Evolutionary conservation across 37 sponge, comb jelly and placozoan genomes (phyloP).

Genomic region (Bolinopsis microptera): DNA sequence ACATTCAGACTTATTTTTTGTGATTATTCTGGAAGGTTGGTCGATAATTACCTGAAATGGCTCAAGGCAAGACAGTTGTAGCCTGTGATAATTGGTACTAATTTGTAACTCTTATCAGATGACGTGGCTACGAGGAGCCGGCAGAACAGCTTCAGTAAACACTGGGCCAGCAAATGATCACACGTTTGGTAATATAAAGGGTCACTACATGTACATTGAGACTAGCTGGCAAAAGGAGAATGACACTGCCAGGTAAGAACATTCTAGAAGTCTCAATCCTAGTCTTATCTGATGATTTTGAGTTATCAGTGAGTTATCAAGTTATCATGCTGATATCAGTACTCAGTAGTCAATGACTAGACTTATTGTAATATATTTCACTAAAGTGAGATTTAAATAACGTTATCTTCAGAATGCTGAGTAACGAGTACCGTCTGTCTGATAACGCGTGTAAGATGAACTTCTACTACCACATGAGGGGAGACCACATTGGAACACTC

Average conservation of each 20-base stretch:
- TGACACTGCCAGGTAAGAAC: neutral
- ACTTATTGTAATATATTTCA: no score
- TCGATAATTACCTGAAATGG: no score
- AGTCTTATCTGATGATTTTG: no score
- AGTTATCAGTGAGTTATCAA: no score
- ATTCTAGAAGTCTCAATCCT: no score
- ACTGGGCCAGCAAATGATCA: slow-evolving; percentile 67
- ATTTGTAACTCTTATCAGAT: no score
- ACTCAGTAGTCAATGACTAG: no score
- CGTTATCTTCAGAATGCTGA: neutral
- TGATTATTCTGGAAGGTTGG: no score
- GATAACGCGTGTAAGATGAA: slow-evolving; percentile 64
- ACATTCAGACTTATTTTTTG: neutral
- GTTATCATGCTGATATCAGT: no score
- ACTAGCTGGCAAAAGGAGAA: slow-evolving; percentile 44
- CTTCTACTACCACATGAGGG: slow-evolving; percentile 67
- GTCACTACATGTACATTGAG: slow-evolving; percentile 71
- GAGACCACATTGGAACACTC: slow-evolving; percentile 62
- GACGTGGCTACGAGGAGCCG: slow-evolving; percentile 21
- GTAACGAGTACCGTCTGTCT: slow-evolving; percentile 19
- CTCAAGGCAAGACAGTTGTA: no score
- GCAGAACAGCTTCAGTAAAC: slow-evolving; percentile 49
- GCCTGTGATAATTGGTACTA: no score
- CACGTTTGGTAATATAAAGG: slow-evolving; percentile 37
- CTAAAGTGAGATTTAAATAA: neutral